These are phyloP conservation scores for Leucophora obtusa DNA, from an alignment of 2,888 invertebrate species.

Conservation along the genomic window DNA sequence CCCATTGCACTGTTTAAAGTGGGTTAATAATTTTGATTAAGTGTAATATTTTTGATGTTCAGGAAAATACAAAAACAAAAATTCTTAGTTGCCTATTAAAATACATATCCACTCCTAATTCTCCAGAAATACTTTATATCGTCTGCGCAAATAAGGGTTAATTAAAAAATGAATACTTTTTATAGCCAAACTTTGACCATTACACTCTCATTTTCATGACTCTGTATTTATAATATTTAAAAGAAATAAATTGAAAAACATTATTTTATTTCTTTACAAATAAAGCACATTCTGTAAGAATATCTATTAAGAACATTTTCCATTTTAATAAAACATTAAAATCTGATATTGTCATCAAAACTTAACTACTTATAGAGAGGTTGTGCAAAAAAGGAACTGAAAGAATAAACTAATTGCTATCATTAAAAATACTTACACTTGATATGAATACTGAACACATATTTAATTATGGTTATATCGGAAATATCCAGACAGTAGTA, in stretches of 20 bases:
- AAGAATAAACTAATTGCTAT: slow-evolving; percentile 59
- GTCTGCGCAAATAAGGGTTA: not conserved
- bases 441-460: slow-evolving; percentile 50
- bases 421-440: slow-evolving; percentile 64
- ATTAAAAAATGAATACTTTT: not conserved
- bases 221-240: slow-evolving; percentile 9
- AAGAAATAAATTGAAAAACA: slow-evolving; percentile 17
- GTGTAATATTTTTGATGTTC: no score
- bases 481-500: slow-evolving; percentile 38
- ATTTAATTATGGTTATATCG: slow-evolving; percentile 60
- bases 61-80: no score
- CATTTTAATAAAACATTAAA: slow-evolving; percentile 49
- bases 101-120: not conserved
- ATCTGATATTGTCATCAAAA: slow-evolving; percentile 58
- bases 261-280: slow-evolving; percentile 33
- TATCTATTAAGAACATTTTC: slow-evolving; percentile 31
- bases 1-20: no score
- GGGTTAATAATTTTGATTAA: no score
- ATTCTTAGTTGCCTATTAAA: no score
- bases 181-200: slow-evolving; percentile 57
- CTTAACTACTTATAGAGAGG: slow-evolving; percentile 16
- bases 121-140: not conserved
- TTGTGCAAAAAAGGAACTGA: slow-evolving; percentile 13
- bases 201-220: slow-evolving; percentile 32
- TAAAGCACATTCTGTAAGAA: slow-evolving; percentile 32